Evolutionary conservation across 2,113 vertebrate genomes (phyloP).

Genomic region (Clarias batrachus): DNA sequence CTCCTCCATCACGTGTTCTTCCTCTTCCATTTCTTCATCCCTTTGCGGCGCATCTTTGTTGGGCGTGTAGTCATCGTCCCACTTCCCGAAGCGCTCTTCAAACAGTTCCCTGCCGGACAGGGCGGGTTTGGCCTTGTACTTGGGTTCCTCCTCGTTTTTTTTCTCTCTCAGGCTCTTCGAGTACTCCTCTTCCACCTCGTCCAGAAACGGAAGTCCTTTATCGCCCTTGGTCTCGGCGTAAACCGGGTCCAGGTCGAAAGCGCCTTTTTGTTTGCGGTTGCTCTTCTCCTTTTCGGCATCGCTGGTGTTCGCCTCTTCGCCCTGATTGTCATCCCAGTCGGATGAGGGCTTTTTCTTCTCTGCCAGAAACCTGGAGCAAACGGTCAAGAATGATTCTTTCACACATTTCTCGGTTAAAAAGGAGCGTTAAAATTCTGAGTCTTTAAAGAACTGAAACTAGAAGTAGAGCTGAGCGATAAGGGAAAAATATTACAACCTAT

Average conservation of each 20-base stretch:
- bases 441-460: neutral
- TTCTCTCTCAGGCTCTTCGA: conserved; percentile 84
- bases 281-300: conserved; percentile 77
- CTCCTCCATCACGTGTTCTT: conserved; percentile 79
- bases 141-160: conserved; percentile 79
- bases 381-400: neutral
- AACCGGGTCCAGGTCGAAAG: conserved; percentile 73
- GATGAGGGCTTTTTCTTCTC: conserved; percentile 75
- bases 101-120: conserved; percentile 80
- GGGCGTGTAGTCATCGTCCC: conserved; percentile 85
- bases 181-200: conserved; percentile 77
- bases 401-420: neutral
- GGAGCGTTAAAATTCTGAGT: neutral
- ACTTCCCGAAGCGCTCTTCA: conserved; percentile 79
- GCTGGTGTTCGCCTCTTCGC: conserved; percentile 59
- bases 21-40: conserved; percentile 76
- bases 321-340: conserved; percentile 81
- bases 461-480: conserved; percentile 34
- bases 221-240: conserved; percentile 76
- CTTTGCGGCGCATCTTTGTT: conserved; percentile 83
- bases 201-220: conserved; percentile 79
- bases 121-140: conserved; percentile 75
- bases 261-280: conserved; percentile 74
- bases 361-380: conserved; percentile 82
- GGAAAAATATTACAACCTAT: neutral